These are phyloP conservation scores for Hydrochoerus hydrochaeris DNA, from an alignment of 2,113 vertebrate genomes.

Conservation along the genomic window DNA sequence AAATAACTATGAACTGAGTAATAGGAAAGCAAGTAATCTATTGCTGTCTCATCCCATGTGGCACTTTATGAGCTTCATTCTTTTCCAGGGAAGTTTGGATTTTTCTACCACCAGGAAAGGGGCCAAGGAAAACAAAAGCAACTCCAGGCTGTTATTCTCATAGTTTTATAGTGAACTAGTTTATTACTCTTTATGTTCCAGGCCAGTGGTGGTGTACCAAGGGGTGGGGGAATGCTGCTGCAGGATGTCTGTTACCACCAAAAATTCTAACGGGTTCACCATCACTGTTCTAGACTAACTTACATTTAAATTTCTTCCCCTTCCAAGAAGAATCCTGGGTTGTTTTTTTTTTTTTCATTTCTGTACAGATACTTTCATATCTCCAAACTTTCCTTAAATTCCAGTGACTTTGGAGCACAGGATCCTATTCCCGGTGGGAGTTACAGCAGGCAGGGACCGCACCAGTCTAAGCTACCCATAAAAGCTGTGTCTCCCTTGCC, in stretches of 20 bases:
- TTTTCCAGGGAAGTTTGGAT: neutral
- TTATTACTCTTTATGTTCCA: neutral
- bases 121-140: neutral
- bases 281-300: neutral
- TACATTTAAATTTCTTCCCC: neutral
- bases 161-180: neutral
- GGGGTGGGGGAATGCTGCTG: neutral
- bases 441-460: neutral
- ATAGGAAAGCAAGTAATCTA: neutral
- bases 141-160: neutral
- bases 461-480: neutral
- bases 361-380: too few species aligned
- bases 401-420: too few species aligned
- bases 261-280: neutral
- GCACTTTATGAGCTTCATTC: neutral
- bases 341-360: neutral
- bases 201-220: neutral
- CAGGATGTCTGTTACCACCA: too few species aligned
- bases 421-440: neutral
- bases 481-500: neutral
- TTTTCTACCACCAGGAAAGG: neutral
- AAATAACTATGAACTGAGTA: neutral
- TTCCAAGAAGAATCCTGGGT: neutral
- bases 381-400: neutral
- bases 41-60: rapidly evolving